Evolutionary conservation across 1,140 invertebrate genomes (phyloP), one percentile per base, ranked within the genome.

Genomic region (Nymphalis io): DNA sequence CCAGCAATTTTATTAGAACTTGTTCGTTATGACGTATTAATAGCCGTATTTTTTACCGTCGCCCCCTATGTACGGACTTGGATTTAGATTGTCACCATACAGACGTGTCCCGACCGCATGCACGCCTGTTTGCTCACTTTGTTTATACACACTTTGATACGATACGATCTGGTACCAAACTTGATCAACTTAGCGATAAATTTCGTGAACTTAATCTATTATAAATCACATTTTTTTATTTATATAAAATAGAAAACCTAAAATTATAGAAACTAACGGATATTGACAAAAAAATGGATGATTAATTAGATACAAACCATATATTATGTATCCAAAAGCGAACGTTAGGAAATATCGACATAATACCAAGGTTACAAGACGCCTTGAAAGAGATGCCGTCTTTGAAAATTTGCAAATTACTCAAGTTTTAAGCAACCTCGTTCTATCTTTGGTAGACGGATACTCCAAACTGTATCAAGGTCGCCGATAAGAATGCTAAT

Each of bases 51-150:
- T 39, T 59, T 59, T 59, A 51, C n/a, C 8, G 15, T 4, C 23
- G 27, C 62, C 23, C n/a, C 38, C 62, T 55, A 16, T 64, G 51
- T 57, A 64, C n/a, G 20, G 16, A n/a, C 13, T 39, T 40, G 15
- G 48, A 42, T 40, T 64, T 55, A 21, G 20, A 20, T 42, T 64
- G 62, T 55, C 48, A 64, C 27, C 46, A 63, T 0, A 42, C 38
- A 42, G 38, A 57, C 62, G 48, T 64, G 62, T 33, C 51, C 51
- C 57, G 16, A 46, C 51, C 33, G 48, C 21, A 15, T 59, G 57
- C 62, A 51, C 62, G 62, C 62, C 39, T 64, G 62, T 63, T 63
- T 63, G 60, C 16, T 63, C 40, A 63, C 46, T 51, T 33, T 46
- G 27, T 40, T 57, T 55, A 51, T 42, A 64, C 51, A 51, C 60